Base-by-base conservation (phyloP, 2,888 invertebrate species). In the Sipha maydis region DNA sequence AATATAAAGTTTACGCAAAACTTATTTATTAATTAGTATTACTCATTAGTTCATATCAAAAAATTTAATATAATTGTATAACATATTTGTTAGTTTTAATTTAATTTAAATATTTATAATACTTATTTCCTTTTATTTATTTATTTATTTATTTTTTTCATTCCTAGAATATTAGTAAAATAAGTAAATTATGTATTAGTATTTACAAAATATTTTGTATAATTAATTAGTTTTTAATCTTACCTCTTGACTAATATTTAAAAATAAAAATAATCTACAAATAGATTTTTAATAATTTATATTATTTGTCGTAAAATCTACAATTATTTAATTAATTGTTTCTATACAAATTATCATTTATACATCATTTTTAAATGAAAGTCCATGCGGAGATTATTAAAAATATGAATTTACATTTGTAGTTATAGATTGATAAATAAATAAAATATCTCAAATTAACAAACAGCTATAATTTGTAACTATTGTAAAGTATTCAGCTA, bases 1-100 rank as follows among this genome's bases (percentile, higher is more conserved):
- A 75, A 31, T 61, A 84, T 56, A 83, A 83, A 83, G 73, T 71
- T 76, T 61, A 75, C 9, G 25, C 2, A 69, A 2, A 84, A 75
- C 9, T 14, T 61, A 14, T 61, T 56, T 75, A 84, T 76, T 41
- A 61, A 76, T 76, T 76, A 61, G 9, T 61, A 25, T 8, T 28
- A 21, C 1, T 61, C 14, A 76, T 76, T 76, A 41, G 14, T 76
- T 21, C 21, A 28, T 83, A 8, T 31, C 21, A 25, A 56, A 34
- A 78, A n/a, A 78, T 19, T 25, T 73, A 34, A 34, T 73, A 28
- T 5, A 61, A 25, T 25, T 67, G 67, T 67, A n/a, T 28, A 17
- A 61, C 21, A 2, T 2, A 21, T 61, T 61, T 21, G 4, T 61
- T 61, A 7, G 17, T 21, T 25, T 3, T 25, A 61, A 25, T 21